Evolutionary conservation across 2,113 vertebrate genomes (phyloP).

Genomic region (Oreochromis aureus): DNA sequence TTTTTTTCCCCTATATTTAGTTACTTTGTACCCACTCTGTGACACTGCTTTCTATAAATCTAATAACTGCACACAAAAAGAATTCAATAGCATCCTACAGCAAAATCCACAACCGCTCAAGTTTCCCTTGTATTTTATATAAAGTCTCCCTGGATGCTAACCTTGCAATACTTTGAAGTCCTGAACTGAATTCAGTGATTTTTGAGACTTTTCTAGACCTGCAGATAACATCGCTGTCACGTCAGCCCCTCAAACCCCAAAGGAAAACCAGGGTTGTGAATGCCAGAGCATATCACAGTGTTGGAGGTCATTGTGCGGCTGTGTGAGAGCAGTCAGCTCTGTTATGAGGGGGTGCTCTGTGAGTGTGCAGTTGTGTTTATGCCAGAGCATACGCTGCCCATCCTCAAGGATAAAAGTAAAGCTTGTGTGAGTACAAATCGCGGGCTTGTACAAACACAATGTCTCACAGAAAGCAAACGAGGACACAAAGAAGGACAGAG

Average conservation of each 20-base stretch:
- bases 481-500: background rate
- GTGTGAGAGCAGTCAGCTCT: slow-evolving; percentile 36
- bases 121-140: background rate
- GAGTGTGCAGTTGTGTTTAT: background rate
- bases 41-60: background rate
- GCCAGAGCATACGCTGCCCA: slow-evolving; percentile 15
- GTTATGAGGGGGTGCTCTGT: slow-evolving; percentile 4
- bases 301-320: slow-evolving; percentile 8
- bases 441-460: slow-evolving; percentile 39
- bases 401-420: slow-evolving; percentile 31
- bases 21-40: background rate
- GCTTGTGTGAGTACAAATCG: slow-evolving; percentile 36
- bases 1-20: background rate
- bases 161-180: background rate
- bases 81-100: background rate
- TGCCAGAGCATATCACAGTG: background rate
- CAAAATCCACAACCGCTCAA: background rate
- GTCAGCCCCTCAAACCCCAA: background rate
- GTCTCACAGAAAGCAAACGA: background rate
- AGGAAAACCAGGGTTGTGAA: background rate
- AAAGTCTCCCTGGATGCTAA: background rate
- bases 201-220: background rate
- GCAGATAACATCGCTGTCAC: background rate
- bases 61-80: background rate
- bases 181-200: background rate